Percentiles rank a stretch among this genome's conserved stretches.
Conservation (phyloP, 2,888 invertebrate species). For the Stenotaenia linearis region DNA sequence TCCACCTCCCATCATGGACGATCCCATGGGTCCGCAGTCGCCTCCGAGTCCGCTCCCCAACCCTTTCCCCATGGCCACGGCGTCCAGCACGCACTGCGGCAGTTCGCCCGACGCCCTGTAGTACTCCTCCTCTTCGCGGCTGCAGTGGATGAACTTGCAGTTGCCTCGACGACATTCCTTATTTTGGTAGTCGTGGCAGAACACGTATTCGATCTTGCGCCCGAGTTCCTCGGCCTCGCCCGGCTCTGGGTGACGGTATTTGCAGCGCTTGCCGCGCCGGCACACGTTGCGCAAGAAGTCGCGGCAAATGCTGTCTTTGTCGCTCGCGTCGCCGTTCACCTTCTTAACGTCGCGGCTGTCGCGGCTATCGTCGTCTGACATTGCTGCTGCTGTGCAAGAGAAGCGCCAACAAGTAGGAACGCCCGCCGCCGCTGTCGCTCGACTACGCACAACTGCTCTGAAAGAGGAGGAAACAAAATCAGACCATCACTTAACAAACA, state of each 20-base stretch:
- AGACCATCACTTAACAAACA: background rate
- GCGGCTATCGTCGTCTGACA: conserved; percentile 35
- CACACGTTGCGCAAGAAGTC: conserved; percentile 58
- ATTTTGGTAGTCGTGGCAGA: conserved; percentile 63
- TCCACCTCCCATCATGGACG: too few species aligned
- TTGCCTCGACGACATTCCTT: conserved; percentile 65
- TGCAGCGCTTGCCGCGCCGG: conserved; percentile 57
- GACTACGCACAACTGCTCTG: conserved; percentile 26
- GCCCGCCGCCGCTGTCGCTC: conserved; percentile 26
- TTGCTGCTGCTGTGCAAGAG: conserved; percentile 30
- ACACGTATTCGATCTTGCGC: conserved; percentile 46
- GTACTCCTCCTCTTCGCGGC: conserved; percentile 64
- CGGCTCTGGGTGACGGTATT: conserved; percentile 52
- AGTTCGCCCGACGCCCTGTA: conserved; percentile 66
- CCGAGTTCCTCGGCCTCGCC: conserved; percentile 45
- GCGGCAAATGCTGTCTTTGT: conserved; percentile 54
- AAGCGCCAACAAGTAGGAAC: conserved; percentile 26
- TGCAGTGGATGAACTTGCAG: conserved; percentile 72
- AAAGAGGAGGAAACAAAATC: conserved; percentile 26
- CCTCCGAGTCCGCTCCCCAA: conserved; percentile 35
- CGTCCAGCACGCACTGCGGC: conserved; percentile 55
- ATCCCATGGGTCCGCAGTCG: conserved; percentile 38
- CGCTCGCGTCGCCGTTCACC: conserved; percentile 33
- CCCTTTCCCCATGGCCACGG: conserved; percentile 44
- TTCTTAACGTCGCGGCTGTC: conserved; percentile 34